Base-by-base conservation (phyloP, 2,888 invertebrate species). In the Cataglyphis altisquamis region DNA sequence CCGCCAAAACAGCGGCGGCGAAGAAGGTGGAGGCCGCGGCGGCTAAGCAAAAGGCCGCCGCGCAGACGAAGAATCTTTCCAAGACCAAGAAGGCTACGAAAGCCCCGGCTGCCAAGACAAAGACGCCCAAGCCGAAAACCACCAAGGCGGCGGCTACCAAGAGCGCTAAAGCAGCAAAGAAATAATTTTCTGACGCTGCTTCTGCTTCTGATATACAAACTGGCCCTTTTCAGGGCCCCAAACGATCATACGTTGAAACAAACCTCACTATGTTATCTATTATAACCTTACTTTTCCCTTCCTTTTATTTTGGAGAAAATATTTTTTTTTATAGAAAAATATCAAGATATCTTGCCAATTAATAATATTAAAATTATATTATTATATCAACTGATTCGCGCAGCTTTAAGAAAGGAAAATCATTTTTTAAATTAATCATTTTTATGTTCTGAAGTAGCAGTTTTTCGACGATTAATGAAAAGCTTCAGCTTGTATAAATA, bases 81-180 rank as follows among this genome's bases (percentile, higher is more conserved):
- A 94, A 94, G 39, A 94, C 94, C 70, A 94, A 94, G 89, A 94
- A 92, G 72, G 91, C 91, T 25, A 92, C 93, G 45, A 95, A 95
- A 52, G 92, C 94, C 0, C 94, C 86, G 3, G 90, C 92, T 0
- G 94, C 94, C 84, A 95, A 95, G 72, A 94, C 95, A 0, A 95
- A 94, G 84, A 93, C 95, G 3, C 94, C 95, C 10, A 95, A 94
- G 80, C 94, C 95, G 12, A 94, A 94, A 89, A 82, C 81, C 0
- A 72, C 86, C 0, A 95, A 92, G 67, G 85, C 85, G 12, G 77
- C 85, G 25, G 84, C 85, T 18, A 62, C 89, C 0, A 91, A 90
- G 70, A 73, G 88, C 0, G 64, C 83, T n/a, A 92, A 91, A 67
- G 78, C 89, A 6, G 64, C 87, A 0, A 89, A 90, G 64, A 91